These are phyloP conservation scores for Erythrocercus mccallii DNA, from an alignment of 2,113 vertebrate genomes.

Conservation along the genomic window DNA sequence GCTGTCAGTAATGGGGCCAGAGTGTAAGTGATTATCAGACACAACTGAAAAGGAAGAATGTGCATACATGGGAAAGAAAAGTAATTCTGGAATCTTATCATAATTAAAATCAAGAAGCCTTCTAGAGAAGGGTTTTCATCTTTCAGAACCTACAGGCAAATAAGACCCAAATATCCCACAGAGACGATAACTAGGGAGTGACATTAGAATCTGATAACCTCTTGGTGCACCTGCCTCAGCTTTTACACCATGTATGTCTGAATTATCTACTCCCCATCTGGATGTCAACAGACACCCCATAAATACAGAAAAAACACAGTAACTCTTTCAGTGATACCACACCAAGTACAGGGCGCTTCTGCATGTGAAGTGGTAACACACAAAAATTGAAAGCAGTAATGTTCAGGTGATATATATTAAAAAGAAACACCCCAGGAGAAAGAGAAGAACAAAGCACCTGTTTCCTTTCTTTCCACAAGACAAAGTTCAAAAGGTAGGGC, in stretches of 20 bases:
- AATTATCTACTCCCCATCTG: background rate
- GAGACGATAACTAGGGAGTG: background rate
- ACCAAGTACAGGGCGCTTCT: background rate
- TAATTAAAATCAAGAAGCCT: background rate
- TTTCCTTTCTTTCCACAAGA: background rate
- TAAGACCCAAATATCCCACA: background rate
- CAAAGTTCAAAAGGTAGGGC: background rate
- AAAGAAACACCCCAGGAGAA: background rate
- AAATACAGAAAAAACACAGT: background rate
- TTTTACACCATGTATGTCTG: background rate
- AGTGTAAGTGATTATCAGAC: background rate
- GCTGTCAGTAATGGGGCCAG: background rate
- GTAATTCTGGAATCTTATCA: background rate
- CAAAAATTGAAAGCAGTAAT: background rate
- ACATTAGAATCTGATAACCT: background rate
- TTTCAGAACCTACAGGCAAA: background rate
- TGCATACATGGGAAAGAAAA: background rate
- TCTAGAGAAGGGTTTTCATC: background rate
- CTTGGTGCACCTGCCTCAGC: background rate
- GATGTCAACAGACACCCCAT: background rate
- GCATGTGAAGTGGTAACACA: background rate
- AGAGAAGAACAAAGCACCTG: background rate
- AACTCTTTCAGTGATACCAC: background rate
- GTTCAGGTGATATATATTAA: accelerated
- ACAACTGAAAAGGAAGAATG: background rate